A percentile compares a stretch with the other conserved stretches of the same genome.
These are phyloP conservation scores for Anolis sagrei DNA, from an alignment of 2,113 vertebrate species.

Conservation along the genomic window DNA sequence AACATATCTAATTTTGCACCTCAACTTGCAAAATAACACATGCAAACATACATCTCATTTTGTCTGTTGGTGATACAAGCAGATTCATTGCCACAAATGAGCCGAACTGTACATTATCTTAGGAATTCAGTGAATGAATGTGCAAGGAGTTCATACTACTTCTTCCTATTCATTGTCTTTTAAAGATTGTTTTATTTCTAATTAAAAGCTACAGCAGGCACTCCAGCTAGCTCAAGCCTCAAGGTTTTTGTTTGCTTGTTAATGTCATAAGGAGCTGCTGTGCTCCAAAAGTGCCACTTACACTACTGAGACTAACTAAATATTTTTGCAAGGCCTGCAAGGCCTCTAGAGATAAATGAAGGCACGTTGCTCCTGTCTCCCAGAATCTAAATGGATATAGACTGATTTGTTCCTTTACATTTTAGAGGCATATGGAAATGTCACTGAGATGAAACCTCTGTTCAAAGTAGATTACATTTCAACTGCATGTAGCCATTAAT, in stretches of 20 bases:
- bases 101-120: too few relatives aligned
- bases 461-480: conserved; percentile 18
- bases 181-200: background rate
- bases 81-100: too few relatives aligned
- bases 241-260: too few relatives aligned
- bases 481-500: conserved; percentile 8
- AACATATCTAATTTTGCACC: too few relatives aligned
- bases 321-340: background rate
- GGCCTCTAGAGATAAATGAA: background rate
- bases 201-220: background rate
- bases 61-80: too few relatives aligned
- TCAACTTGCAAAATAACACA: too few relatives aligned
- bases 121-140: too few relatives aligned
- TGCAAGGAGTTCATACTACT: too few relatives aligned
- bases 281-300: background rate
- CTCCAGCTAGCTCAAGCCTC: background rate
- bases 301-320: background rate
- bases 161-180: background rate
- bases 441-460: background rate
- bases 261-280: background rate
- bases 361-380: background rate
- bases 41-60: too few relatives aligned
- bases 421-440: background rate
- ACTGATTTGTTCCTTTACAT: background rate
- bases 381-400: background rate